A percentile compares a stretch with the other conserved stretches of the same genome.
phyloP scores from a whole-genome alignment of 1,140 invertebrate genomes.

The Drosophila sproati region DNA sequence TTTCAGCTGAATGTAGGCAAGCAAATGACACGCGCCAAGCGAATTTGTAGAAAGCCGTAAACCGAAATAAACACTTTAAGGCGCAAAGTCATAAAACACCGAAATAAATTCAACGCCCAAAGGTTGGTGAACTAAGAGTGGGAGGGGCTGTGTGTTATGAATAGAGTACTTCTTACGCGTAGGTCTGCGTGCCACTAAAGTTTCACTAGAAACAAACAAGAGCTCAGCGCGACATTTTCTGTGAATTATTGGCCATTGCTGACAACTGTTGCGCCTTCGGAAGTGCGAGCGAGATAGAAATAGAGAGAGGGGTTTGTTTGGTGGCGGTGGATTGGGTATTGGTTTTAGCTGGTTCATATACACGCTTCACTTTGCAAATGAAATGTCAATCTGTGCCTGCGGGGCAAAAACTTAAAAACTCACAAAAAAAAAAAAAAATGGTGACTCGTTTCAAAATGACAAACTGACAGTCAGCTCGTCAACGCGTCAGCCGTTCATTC shows the following conservation, averaged over 20 bases:
- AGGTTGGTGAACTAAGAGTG: background rate
- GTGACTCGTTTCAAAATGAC: slow-evolving; percentile 3
- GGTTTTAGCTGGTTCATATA: background rate
- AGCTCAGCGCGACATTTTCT: slow-evolving; percentile 19
- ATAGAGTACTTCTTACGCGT: background rate
- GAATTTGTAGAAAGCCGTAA: slow-evolving; percentile 79
- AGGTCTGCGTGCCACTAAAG: slow-evolving; percentile 38
- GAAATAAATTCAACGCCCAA: slow-evolving; percentile 55
- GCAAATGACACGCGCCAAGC: slow-evolving; percentile 71
- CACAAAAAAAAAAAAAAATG: slow-evolving; percentile 19
- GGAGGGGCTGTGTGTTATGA: slow-evolving; percentile 1
- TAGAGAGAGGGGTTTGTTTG: background rate
- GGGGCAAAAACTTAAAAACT: slow-evolving; percentile 37
- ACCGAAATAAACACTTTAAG: slow-evolving; percentile 79
- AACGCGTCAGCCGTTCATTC: slow-evolving; percentile 27
- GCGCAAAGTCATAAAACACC: slow-evolving; percentile 74
- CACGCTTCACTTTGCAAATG: slow-evolving; percentile 32
- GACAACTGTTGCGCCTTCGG: slow-evolving; percentile 39
- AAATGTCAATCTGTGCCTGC: slow-evolving; percentile 53
- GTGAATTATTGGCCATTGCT: slow-evolving; percentile 28
- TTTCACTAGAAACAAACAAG: slow-evolving; percentile 35
- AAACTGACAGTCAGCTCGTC: slow-evolving; percentile 19
- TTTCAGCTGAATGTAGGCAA: slow-evolving; percentile 58
- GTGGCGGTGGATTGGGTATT: slow-evolving; percentile 10
- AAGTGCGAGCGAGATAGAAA: background rate